Percentiles rank a stretch among this genome's conserved stretches.
Conservation (phyloP, 2,797 vertebrate genomes). For the Coccyzus lansbergi region DNA sequence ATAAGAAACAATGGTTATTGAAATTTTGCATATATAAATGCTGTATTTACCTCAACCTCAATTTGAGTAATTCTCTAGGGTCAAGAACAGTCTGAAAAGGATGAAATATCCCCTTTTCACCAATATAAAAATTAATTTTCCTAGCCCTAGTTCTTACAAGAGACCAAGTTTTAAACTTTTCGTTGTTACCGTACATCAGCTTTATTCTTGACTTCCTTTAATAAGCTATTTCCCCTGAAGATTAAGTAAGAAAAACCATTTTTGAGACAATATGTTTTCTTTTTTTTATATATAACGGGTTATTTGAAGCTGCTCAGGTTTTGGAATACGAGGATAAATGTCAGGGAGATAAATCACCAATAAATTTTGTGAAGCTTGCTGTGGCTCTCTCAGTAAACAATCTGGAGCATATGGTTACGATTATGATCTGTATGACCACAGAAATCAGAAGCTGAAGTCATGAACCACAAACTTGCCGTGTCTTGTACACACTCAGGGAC, state of each 20-base stretch:
- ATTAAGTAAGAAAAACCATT: neutral
- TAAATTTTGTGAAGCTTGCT: constrained; percentile 44
- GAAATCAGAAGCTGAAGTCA: constrained; percentile 44
- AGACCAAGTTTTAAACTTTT: neutral
- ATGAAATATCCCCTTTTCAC: neutral
- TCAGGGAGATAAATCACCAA: constrained; percentile 53
- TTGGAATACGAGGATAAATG: constrained; percentile 50
- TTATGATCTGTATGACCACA: constrained; percentile 22
- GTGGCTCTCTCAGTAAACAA: constrained; percentile 23
- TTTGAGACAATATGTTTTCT: neutral
- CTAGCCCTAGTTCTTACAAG: neutral
- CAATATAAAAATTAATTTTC: neutral
- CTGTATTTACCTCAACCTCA: neutral
- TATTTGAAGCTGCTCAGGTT: constrained; percentile 43
- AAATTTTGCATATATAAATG: neutral
- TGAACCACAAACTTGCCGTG: neutral
- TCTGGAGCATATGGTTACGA: constrained; percentile 30
- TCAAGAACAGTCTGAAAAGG: neutral
- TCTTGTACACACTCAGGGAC: neutral
- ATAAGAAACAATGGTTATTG: neutral
- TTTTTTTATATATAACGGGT: neutral
- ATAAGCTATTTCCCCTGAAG: constrained; percentile 4
- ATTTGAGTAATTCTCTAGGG: neutral
- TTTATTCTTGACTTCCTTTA: neutral
- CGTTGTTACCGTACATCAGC: neutral